Percentiles rank a stretch among this genome's conserved stretches.
phyloP scores from a whole-genome alignment of 2,888 invertebrate species.

The Tyria jacobaeae region DNA sequence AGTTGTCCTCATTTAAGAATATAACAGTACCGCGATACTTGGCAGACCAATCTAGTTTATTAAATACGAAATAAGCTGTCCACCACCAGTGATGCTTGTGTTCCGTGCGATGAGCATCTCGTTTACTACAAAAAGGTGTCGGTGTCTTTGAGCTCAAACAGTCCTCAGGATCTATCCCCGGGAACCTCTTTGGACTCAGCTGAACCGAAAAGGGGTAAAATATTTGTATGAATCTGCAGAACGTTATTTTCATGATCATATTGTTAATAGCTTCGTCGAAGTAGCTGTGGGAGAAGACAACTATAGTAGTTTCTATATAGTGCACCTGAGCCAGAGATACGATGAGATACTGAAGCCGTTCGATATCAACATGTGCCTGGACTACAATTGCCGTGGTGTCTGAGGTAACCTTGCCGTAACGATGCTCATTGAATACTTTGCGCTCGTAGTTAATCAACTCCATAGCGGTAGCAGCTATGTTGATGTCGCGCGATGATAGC shows the following conservation, averaged over 20 bases:
- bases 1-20: slow-evolving; percentile 62
- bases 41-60: slow-evolving; percentile 42
- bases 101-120: slow-evolving; percentile 55
- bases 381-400: slow-evolving; percentile 53
- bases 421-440: slow-evolving; percentile 43
- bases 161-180: slow-evolving; percentile 54
- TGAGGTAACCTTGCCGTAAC: slow-evolving; percentile 37
- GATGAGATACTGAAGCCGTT: slow-evolving; percentile 57
- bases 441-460: slow-evolving; percentile 46
- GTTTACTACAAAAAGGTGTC: slow-evolving; percentile 33
- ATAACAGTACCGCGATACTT: slow-evolving; percentile 50
- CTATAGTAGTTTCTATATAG: slow-evolving; percentile 49
- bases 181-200: slow-evolving; percentile 55
- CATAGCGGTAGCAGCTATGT: slow-evolving; percentile 34
- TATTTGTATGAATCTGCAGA: slow-evolving; percentile 67
- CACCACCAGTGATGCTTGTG: slow-evolving; percentile 73
- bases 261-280: slow-evolving; percentile 54
- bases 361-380: slow-evolving; percentile 51
- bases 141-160: slow-evolving; percentile 24
- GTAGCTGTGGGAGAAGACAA: slow-evolving; percentile 67
- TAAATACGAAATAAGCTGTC: slow-evolving; percentile 63
- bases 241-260: slow-evolving; percentile 55
- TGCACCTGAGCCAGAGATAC: slow-evolving; percentile 57
- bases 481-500: slow-evolving; percentile 21
- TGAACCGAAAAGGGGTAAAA: slow-evolving; percentile 66